These are phyloP conservation scores for Phymatocera aterrima DNA, from an alignment of 2,888 invertebrate species.

Conservation along the genomic window DNA sequence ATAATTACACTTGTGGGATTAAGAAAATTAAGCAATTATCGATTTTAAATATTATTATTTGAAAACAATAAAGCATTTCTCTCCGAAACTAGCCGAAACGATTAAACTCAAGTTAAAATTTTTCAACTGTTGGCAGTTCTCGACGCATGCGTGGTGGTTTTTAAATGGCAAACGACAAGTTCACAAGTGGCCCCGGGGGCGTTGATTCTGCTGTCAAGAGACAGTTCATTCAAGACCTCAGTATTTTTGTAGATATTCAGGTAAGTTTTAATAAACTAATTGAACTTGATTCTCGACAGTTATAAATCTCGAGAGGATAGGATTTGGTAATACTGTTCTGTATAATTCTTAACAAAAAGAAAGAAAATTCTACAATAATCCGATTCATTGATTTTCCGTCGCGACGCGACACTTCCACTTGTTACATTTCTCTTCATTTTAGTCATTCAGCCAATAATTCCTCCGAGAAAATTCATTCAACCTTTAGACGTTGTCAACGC, in stretches of 20 bases:
- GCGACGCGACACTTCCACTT: neutral
- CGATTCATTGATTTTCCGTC: neutral
- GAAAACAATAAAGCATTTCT: too few species aligned
- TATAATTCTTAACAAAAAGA: neutral
- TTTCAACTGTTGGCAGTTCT: too few species aligned
- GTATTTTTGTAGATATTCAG: slow-evolving; percentile 38
- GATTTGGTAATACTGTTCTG: neutral
- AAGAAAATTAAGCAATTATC: too few species aligned
- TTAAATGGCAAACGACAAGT: neutral
- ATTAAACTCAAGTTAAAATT: too few species aligned
- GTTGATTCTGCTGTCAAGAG: slow-evolving; percentile 44
- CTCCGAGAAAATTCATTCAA: neutral
- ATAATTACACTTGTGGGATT: neutral
- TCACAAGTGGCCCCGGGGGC: slow-evolving; percentile 43
- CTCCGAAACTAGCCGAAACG: too few species aligned
- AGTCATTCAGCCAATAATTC: neutral
- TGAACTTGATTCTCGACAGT: neutral
- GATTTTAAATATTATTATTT: too few species aligned
- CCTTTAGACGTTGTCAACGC: neutral
- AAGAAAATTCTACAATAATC: neutral
- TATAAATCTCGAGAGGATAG: neutral
- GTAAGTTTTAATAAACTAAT: slow-evolving; percentile 13
- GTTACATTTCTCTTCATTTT: neutral
- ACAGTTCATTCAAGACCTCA: slow-evolving; percentile 34
- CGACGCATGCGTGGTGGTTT: neutral